Percentiles rank a stretch among this genome's conserved stretches.
These are phyloP conservation scores for Julus scandinavius DNA, from an alignment of 2,888 invertebrate genomes.

Conservation along the genomic window DNA sequence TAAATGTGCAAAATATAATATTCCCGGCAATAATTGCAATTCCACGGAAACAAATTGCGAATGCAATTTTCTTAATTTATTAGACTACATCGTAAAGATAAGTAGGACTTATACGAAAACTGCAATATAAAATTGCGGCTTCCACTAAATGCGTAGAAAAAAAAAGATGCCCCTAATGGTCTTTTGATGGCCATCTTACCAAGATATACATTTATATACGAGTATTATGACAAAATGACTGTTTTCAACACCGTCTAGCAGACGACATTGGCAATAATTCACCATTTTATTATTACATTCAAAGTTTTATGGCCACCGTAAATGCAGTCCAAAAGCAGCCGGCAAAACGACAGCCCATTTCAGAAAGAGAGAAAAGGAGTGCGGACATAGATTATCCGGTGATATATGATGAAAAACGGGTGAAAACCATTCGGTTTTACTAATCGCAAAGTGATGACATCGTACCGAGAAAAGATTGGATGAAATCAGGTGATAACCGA, in stretches of 20 bases:
- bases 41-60: neutral
- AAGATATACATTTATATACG: neutral
- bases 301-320: neutral
- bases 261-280: neutral
- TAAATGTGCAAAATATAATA: neutral
- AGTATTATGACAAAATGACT: constrained; percentile 1
- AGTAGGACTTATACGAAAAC: neutral
- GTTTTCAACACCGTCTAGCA: neutral
- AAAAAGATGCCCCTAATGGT: neutral
- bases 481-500: neutral
- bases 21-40: neutral
- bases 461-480: neutral
- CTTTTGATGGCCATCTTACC: neutral
- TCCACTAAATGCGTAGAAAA: neutral
- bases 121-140: neutral
- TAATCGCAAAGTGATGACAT: neutral
- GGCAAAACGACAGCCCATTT: neutral
- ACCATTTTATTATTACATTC: neutral
- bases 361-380: neutral
- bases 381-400: neutral
- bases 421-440: neutral
- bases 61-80: neutral
- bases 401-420: neutral
- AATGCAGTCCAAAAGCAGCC: neutral
- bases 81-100: neutral